phyloP scores from a whole-genome alignment of 1,140 invertebrate genomes.

The Ceratosolen solmsi region DNA sequence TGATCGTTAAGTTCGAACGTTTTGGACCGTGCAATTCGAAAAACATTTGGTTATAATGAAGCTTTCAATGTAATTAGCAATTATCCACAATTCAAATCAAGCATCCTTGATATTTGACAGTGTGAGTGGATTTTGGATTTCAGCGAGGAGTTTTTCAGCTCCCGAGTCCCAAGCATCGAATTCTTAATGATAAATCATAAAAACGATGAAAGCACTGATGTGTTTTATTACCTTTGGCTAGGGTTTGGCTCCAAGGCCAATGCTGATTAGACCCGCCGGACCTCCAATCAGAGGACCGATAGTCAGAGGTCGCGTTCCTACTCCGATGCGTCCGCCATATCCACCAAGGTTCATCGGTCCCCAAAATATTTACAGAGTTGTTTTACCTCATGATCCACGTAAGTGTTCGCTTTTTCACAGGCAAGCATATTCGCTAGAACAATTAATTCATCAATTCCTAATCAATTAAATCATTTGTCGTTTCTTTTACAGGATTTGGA shows the following conservation, averaged over 20 bases:
- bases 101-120: too few species aligned
- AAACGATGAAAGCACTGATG: too few species aligned
- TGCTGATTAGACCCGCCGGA: constrained; percentile 17
- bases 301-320: not conserved
- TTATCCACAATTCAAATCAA: too few species aligned
- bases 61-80: too few species aligned
- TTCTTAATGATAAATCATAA: too few species aligned
- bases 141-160: too few species aligned
- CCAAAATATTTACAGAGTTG: constrained; percentile 13
- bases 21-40: too few species aligned
- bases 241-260: constrained; percentile 22
- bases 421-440: not conserved
- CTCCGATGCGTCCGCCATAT: constrained; percentile 6
- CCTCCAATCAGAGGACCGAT: constrained; percentile 8
- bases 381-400: constrained; percentile 26
- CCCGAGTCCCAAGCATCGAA: too few species aligned
- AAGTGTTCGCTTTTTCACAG: not conserved
- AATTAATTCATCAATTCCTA: not conserved
- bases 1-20: too few species aligned
- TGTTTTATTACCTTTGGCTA: too few species aligned
- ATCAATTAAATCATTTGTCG: not conserved
- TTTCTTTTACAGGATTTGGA: constrained; percentile 22
- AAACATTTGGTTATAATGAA: too few species aligned
- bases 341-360: constrained; percentile 22
- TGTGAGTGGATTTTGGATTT: too few species aligned